phyloP scores from a whole-genome alignment of 2,113 vertebrate genomes.

The Erythrolamprus reginae region DNA sequence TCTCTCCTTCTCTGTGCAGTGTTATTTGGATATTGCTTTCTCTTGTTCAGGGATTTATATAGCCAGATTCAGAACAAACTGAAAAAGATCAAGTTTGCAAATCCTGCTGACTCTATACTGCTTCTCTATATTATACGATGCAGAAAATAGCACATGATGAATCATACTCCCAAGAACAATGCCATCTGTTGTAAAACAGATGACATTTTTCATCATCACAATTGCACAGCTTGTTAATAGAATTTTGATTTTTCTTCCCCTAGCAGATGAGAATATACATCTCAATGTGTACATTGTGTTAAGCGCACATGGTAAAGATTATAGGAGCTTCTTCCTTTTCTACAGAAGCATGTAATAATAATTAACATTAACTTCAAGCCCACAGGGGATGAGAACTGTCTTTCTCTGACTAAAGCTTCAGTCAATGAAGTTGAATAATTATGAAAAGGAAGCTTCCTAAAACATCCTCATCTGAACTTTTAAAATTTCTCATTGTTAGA shows the following conservation, averaged over 20 bases:
- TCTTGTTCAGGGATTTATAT: slow-evolving; percentile 20
- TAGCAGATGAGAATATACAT: slow-evolving; percentile 23
- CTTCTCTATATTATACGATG: slow-evolving; percentile 3
- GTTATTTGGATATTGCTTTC: slow-evolving; percentile 39
- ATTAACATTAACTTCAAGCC: not conserved
- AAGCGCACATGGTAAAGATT: not conserved
- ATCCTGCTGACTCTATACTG: slow-evolving; percentile 18
- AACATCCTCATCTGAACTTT: not conserved
- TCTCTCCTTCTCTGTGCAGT: slow-evolving; percentile 26
- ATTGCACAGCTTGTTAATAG: slow-evolving; percentile 38
- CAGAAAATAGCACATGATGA: slow-evolving; percentile 38
- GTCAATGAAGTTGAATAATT: not conserved
- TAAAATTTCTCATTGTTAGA: not conserved
- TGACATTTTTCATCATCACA: slow-evolving; percentile 33
- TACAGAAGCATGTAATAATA: not conserved
- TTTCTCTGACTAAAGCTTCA: not conserved
- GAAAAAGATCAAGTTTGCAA: slow-evolving; percentile 40
- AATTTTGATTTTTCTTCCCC: slow-evolving; percentile 32
- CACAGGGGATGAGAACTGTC: not conserved
- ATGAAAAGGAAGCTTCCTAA: not conserved
- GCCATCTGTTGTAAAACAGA: slow-evolving; percentile 34
- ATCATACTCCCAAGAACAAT: slow-evolving; percentile 52
- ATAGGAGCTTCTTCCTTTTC: not conserved
- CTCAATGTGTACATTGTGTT: slow-evolving; percentile 11
- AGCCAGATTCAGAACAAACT: slow-evolving; percentile 35